Evolutionary conservation across 2,113 vertebrate species (phyloP), one percentile per base, ranked within the genome.

Genomic region (Apteryx owenii): DNA sequence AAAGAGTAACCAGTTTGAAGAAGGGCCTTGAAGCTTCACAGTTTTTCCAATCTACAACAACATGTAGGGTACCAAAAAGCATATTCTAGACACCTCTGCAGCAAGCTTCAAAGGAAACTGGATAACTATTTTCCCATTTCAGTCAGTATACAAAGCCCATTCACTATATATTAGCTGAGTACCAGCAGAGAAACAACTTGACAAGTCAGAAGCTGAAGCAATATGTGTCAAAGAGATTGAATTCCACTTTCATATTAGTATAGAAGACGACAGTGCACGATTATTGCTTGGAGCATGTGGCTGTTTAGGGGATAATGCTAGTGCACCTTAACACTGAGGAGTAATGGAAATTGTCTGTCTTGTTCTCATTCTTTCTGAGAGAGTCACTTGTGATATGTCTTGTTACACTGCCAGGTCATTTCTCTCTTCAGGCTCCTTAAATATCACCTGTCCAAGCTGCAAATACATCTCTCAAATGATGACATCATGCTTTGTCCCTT

Each of bases 211-310:
- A 96, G 81, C 93, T 94, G 95, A 95, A 95, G 83, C 86, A 94
- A 60, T 95, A 94, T 90, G 96, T 97, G 96, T 97, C 98, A 97
- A 96, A 97, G 97, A 96, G 97, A 98, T 94, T 97, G 97, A 98
- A 96, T 75, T 97, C 90, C 85, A 88, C 89, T 97, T 98, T 97
- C 93, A 94, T 90, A 96, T 96, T 97, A 93, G 82, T 90, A 97
- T 75, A 92, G 95, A 96, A 97, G 93, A 96, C 51, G 94, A 96
- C 93, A 97, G 72, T 60, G 66, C 81, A 90, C 93, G 91, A 96
- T 97, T 93, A 98, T 71, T 96, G 96, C 96, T 96, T 93, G 88
- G 84, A 98, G 95, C 90, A 14, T 72, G 92, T 56, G 92, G 71
- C 84, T 97, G 92, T 96, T 97, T 79, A 69, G 95, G 88, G 91